phyloP scores from a whole-genome alignment of 2,113 vertebrate species.

The Megaceryle maxima region DNA sequence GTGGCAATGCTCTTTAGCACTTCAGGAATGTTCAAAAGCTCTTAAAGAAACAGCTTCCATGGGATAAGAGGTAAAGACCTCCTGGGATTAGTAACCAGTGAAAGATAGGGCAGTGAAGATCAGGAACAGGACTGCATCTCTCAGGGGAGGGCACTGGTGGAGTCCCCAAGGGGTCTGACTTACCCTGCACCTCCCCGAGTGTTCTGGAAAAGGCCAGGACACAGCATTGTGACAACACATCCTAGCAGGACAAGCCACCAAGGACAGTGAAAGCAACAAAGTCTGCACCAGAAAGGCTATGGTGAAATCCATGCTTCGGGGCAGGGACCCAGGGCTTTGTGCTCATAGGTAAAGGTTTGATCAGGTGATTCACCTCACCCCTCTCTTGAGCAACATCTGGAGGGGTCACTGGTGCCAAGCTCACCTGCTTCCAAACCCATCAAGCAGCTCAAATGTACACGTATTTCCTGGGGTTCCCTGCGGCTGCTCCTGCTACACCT shows the following conservation, averaged over 20 bases:
- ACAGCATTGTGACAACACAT: background rate
- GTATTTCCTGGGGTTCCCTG: background rate
- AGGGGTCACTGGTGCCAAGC: background rate
- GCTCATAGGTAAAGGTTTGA: background rate
- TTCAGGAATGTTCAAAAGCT: constrained; percentile 37
- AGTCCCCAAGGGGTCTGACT: background rate
- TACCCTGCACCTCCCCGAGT: background rate
- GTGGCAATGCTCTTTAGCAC: constrained; percentile 36
- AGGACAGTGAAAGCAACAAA: background rate
- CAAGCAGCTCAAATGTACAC: background rate
- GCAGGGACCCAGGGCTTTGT: background rate
- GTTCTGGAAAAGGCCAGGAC: background rate
- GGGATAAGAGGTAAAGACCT: background rate
- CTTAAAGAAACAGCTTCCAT: constrained; percentile 14
- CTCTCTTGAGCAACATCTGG: background rate
- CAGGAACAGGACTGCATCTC: background rate
- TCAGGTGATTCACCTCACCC: background rate
- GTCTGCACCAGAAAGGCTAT: background rate
- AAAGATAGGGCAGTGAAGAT: background rate
- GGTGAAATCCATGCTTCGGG: background rate
- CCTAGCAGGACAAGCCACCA: background rate
- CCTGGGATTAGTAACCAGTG: background rate
- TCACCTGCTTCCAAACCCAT: background rate
- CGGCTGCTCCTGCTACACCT: background rate
- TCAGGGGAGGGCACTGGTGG: background rate